phyloP scores from a whole-genome alignment of 2,797 vertebrate species.

The Myotis planiceps region DNA sequence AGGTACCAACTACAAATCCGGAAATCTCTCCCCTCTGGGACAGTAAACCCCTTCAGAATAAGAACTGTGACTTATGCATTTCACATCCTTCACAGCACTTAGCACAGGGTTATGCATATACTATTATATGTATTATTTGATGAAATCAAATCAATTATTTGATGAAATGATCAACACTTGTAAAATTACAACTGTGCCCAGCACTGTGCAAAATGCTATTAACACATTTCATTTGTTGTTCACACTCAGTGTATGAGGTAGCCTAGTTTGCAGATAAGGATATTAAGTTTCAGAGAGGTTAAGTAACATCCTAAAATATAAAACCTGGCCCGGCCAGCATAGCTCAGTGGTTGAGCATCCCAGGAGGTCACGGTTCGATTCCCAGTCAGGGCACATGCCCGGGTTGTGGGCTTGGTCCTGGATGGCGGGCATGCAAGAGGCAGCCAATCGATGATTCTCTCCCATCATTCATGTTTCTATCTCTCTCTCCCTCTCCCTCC shows the following conservation, averaged over 20 bases:
- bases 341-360: too few species aligned
- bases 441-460: too few species aligned
- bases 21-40: background rate
- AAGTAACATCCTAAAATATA: background rate
- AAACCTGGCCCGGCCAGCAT: background rate
- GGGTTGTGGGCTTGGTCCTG: too few species aligned
- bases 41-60: background rate
- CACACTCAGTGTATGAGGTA: background rate
- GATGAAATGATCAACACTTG: background rate
- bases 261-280: background rate
- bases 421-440: too few species aligned
- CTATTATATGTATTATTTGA: background rate
- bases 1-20: background rate
- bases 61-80: background rate
- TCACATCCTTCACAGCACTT: background rate
- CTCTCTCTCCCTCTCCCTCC: too few species aligned
- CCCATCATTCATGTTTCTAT: too few species aligned
- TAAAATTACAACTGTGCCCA: background rate
- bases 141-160: background rate
- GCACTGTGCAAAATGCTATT: background rate
- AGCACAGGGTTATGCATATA: background rate
- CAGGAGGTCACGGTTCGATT: too few species aligned
- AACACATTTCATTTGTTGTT: background rate
- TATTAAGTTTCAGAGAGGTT: background rate
- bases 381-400: too few species aligned